Base-by-base conservation (phyloP, 2,797 vertebrate species). In the Fistularia tabacaria region DNA sequence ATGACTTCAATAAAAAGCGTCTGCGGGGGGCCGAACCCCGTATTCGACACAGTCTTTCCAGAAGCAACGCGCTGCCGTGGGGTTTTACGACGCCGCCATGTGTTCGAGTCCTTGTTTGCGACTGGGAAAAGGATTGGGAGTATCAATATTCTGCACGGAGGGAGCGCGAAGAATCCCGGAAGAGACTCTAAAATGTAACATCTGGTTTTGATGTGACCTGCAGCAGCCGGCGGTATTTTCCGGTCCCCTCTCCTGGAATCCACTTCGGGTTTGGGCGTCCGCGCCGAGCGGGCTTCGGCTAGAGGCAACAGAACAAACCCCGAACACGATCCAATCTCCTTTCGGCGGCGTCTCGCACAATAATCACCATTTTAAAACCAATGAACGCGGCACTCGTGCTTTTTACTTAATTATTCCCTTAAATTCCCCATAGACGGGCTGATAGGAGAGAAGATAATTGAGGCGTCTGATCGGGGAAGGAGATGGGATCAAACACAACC, bases 361-460 rank as follows among this genome's bases (percentile, higher is more conserved):
- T 78, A 71, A 79, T 88, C 66, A 72, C 62, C 61, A 54, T 69
- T 76, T 83, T 75, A 82, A 83, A 25, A 81, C 79, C 69, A 82
- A 87, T 77, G 80, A 68, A 61, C 10, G 36, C 47, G 38, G 66
- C 8, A 6, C 62, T 63, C 54, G n/a, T 11, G 63, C 67, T 73
- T 76, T 25, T 80, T 62, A 76, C 68, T 81, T 87, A 85, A 90
- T 90, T 84, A 87, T 79, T 85, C 74, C 59, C 62, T n/a, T 51
- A 70, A 75, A 86, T 79, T 86, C 78, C 83, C 85, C 74, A 72
- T 64, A 74, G 77, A 81, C 70, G 57, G 54, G 42, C 48, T 69
- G 79, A 85, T 79, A 69, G 72, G 49, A 76, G 69, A 77, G 91
- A 91, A 89, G 89, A 92, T 93, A 94, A 94, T 90, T 91, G 92